Percentiles rank a stretch among this genome's conserved stretches.
Evolutionary conservation across 2,113 vertebrate species (phyloP).

Genomic region (Caloenas nicobarica): DNA sequence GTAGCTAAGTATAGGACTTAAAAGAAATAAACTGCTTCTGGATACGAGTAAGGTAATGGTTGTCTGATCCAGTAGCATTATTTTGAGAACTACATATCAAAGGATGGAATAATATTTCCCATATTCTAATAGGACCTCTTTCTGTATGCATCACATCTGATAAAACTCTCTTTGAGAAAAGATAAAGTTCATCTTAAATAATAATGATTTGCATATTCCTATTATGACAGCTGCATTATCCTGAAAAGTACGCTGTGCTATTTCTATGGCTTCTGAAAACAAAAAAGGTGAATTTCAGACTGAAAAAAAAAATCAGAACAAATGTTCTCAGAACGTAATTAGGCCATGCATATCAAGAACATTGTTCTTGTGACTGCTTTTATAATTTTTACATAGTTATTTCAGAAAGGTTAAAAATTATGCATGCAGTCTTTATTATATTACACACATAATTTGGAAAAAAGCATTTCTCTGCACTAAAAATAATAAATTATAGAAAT

Average conservation of each 20-base stretch:
- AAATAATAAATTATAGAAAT: conserved; percentile 70
- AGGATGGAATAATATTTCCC: conserved; percentile 49
- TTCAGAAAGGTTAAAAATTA: conserved; percentile 64
- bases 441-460: conserved; percentile 44
- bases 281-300: conserved; percentile 57
- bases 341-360: conserved; percentile 49
- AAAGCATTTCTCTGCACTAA: conserved; percentile 54
- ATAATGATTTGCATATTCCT: conserved; percentile 56
- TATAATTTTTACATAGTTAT: conserved; percentile 59
- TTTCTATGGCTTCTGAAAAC: conserved; percentile 38
- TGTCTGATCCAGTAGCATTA: conserved; percentile 43
- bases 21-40: conserved; percentile 49
- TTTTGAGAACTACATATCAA: conserved; percentile 64
- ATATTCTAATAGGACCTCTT: conserved; percentile 28
- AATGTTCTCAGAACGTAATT: conserved; percentile 63
- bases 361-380: conserved; percentile 61
- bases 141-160: conserved; percentile 42
- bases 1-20: conserved; percentile 34
- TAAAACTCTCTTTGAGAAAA: conserved; percentile 29
- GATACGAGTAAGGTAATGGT: conserved; percentile 46
- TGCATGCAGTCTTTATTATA: conserved; percentile 63
- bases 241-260: conserved; percentile 7
- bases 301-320: conserved; percentile 49
- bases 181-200: conserved; percentile 57
- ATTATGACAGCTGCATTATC: conserved; percentile 46